Evolutionary conservation across 2,797 vertebrate species (phyloP), one percentile per base, ranked within the genome.

Genomic region (Cirrhinus mrigala): DNA sequence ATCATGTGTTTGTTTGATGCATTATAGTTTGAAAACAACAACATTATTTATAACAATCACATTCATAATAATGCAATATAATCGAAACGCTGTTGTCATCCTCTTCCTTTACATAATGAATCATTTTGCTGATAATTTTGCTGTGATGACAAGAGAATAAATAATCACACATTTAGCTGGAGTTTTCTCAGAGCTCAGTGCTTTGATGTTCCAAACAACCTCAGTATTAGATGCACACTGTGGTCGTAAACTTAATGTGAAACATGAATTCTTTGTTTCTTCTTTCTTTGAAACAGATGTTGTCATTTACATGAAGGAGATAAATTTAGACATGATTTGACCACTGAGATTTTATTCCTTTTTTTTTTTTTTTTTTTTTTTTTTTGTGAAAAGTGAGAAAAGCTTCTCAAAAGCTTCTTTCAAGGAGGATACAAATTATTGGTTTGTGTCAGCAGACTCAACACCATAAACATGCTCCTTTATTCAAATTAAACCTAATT

Each of bases 371-470:
- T n/a, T n/a, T n/a, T n/a, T n/a, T n/a, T n/a, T n/a, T n/a, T n/a
- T n/a, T 77, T 77, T 27, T 46, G 37, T 7, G 56, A 44, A 78
- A 62, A 79, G 37, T 62, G 40, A 58, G 52, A 58, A 58, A 60
- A 15, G 44, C 40, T 48, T 24, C 16, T n/a, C 10, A 37, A 58
- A 40, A 58, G 1, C n/a, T 9, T 58, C 3, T 60, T 22, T 60
- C 33, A 16, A 40, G 1, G 0, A 44, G 33, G 37, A 60, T 44
- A 16, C 52, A 48, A 64, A 20, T 62, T 18, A 48, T 48, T 48
- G 2, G 2, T 27, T 46, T 46, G n/a, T 62, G 20, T 24, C 60
- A 18, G 4, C 54, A 60, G 33, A 22, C 40, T 79, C 58, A 48
- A 56, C 76, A 24, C 56, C 62, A 22, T 78, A 78, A 60, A 46